Evolutionary conservation across 2,888 invertebrate genomes (phyloP).

Genomic region (Plebejus anna): DNA sequence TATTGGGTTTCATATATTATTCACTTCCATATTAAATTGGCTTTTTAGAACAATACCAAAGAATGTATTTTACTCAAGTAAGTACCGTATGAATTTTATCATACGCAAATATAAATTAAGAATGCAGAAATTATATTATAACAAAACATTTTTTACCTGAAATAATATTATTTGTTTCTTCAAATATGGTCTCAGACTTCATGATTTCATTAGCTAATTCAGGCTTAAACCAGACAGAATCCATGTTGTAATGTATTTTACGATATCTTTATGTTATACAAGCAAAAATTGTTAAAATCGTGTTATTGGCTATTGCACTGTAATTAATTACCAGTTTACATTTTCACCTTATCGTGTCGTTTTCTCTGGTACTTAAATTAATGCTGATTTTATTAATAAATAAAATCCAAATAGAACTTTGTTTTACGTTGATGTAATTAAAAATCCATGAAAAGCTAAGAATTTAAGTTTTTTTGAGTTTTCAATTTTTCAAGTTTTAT

Average conservation of each 20-base stretch:
- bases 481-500: neutral
- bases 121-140: neutral
- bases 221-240: constrained; percentile 59
- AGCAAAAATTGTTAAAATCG: neutral
- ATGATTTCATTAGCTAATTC: constrained; percentile 65
- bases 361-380: neutral
- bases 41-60: too few species aligned
- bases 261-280: neutral
- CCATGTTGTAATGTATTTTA: constrained; percentile 47
- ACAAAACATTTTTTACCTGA: constrained; percentile 52
- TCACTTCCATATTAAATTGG: neutral
- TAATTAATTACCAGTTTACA: neutral
- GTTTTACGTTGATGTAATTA: neutral
- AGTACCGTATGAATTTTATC: too few species aligned
- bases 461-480: too few species aligned
- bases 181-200: constrained; percentile 59
- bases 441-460: neutral
- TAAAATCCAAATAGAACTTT: neutral
- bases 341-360: neutral
- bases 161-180: constrained; percentile 64
- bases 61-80: too few species aligned
- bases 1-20: neutral
- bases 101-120: too few species aligned
- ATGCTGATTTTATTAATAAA: neutral
- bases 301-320: neutral